Conservation (phyloP, 2,797 vertebrate species). For the Pterois miles region DNA sequence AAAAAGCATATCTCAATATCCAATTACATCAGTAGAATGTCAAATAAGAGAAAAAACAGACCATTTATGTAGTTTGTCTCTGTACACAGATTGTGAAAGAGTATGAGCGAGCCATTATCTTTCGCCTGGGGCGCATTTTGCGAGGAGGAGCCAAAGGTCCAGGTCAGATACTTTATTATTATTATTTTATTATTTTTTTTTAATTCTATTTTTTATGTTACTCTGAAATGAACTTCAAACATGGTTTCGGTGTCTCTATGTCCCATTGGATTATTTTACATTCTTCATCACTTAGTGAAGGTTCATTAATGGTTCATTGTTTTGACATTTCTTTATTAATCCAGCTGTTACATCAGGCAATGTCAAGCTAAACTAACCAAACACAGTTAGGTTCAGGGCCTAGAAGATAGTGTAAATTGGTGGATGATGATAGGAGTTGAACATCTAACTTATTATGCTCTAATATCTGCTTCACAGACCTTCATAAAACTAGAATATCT, state of each 20-base stretch:
- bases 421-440: background rate
- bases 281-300: background rate
- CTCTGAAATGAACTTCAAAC: background rate
- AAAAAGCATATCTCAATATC: background rate
- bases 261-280: background rate
- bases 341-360: background rate
- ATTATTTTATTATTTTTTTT: too few relatives aligned
- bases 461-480: background rate
- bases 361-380: background rate
- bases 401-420: background rate
- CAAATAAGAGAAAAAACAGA: background rate
- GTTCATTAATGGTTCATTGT: background rate
- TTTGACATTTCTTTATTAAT: background rate
- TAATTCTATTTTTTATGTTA: too few relatives aligned
- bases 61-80: slow-evolving; percentile 9
- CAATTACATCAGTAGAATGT: background rate
- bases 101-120: slow-evolving; percentile 97
- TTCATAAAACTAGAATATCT: background rate
- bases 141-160: slow-evolving; percentile 95
- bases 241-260: background rate
- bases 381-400: background rate
- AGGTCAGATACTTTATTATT: too few relatives aligned
- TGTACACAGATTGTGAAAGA: slow-evolving; percentile 93
- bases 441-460: background rate
- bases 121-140: slow-evolving; percentile 92